phyloP scores from a whole-genome alignment of 2,888 invertebrate species.

The Schrankia costaestrigalis region DNA sequence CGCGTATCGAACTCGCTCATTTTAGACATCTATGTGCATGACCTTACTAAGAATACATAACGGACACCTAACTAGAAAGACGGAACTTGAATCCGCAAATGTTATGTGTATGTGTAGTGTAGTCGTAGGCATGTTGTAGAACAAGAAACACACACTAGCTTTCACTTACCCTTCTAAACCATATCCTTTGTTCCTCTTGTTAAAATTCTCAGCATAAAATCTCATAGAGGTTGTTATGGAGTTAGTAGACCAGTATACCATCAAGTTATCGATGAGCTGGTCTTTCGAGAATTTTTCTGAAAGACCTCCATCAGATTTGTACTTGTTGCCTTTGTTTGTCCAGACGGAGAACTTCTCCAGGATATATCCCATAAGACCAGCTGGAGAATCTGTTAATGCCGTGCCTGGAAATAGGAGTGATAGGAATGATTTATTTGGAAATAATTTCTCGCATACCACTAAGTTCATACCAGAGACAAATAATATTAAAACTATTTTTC shows the following conservation, averaged over 20 bases:
- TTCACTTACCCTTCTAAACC: constrained; percentile 61
- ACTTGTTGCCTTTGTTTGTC: constrained; percentile 76
- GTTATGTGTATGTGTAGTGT: neutral
- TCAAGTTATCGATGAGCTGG: constrained; percentile 89
- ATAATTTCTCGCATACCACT: neutral
- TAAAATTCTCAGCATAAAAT: constrained; percentile 84
- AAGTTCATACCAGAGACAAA: neutral
- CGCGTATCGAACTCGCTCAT: no score
- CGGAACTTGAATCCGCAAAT: neutral
- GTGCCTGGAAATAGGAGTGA: constrained; percentile 39
- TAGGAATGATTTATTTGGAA: neutral
- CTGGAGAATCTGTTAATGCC: constrained; percentile 85
- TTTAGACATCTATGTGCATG: no score
- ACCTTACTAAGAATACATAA: no score
- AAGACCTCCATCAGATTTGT: constrained; percentile 85
- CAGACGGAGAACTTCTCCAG: constrained; percentile 92
- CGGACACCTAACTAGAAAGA: no score
- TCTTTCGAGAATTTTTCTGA: constrained; percentile 82
- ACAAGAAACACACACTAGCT: neutral
- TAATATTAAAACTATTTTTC: neutral
- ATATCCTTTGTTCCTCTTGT: constrained; percentile 39
- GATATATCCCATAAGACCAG: constrained; percentile 90
- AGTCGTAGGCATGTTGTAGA: neutral
- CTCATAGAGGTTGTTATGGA: constrained; percentile 88
- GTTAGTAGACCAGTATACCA: constrained; percentile 90